phyloP scores from a whole-genome alignment of 2,113 vertebrate genomes.

The Electrona antarctica region DNA sequence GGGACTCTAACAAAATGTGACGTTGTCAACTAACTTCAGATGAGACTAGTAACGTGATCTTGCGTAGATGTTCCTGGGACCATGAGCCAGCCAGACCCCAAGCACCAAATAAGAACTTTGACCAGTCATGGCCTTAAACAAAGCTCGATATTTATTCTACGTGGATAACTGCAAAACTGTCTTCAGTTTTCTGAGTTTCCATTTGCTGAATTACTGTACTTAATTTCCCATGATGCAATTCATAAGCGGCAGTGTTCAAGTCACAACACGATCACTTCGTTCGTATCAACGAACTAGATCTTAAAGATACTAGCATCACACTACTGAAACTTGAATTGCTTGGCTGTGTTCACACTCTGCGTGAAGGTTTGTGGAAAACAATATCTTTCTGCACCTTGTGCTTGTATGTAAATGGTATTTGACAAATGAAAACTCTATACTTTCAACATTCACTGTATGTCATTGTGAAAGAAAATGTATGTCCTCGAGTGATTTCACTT shows the following conservation, averaged over 20 bases:
- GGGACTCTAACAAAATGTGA: background rate
- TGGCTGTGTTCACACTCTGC: background rate
- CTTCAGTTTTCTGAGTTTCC: background rate
- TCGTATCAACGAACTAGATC: background rate
- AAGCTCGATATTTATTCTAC: background rate
- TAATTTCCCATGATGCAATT: background rate
- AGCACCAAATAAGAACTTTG: background rate
- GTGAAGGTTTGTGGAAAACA: no score
- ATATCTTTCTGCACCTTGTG: background rate
- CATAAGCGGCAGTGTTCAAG: background rate
- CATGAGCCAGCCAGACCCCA: background rate
- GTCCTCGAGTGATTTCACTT: background rate
- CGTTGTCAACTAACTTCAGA: background rate
- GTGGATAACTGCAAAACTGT: constrained; percentile 6
- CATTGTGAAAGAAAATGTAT: background rate
- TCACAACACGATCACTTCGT: background rate
- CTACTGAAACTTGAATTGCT: constrained; percentile 26
- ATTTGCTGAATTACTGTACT: background rate
- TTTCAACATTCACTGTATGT: background rate
- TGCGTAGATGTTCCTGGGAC: background rate
- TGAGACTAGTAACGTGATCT: background rate
- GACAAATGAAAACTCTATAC: background rate
- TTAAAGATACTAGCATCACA: background rate
- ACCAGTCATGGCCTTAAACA: background rate
- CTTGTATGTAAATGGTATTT: background rate